A percentile compares a stretch with the other conserved stretches of the same genome.
phyloP scores from a whole-genome alignment of 2,797 vertebrate species.

The Apogon hyalosoma region DNA sequence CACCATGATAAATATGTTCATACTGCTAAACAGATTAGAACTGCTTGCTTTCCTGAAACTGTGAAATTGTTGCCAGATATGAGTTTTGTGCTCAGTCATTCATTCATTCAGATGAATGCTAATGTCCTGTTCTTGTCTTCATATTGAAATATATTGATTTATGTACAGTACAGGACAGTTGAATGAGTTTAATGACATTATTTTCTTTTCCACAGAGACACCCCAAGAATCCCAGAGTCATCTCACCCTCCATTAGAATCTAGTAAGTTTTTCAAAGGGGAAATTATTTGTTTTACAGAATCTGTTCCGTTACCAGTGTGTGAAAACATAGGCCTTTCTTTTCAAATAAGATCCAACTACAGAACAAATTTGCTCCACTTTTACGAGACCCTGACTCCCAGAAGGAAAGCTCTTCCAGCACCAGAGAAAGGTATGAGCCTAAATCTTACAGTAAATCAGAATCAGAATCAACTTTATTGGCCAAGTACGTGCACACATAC shows the following conservation, averaged over 20 bases:
- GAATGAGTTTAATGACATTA: background rate
- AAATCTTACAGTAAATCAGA: too few species aligned
- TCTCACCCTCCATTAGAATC: conserved; percentile 97
- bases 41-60: conserved; percentile 31
- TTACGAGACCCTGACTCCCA: too few species aligned
- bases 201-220: conserved; percentile 87
- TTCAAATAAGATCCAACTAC: too few species aligned
- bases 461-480: too few species aligned
- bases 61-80: conserved; percentile 17
- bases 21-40: background rate
- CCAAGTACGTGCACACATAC: too few species aligned
- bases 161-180: background rate
- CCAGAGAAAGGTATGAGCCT: too few species aligned
- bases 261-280: conserved; percentile 86
- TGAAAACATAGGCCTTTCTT: background rate
- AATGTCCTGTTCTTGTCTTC: conserved; percentile 21
- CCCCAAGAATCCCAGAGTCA: conserved; percentile 95
- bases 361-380: too few species aligned
- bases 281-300: background rate
- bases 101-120: conserved; percentile 44
- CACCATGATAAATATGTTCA: conserved; percentile 30
- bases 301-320: background rate
- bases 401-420: too few species aligned
- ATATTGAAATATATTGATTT: background rate
- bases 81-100: conserved; percentile 32